Evolutionary conservation across 2,888 invertebrate genomes (phyloP).

Genomic region (Habroteleia sp.): DNA sequence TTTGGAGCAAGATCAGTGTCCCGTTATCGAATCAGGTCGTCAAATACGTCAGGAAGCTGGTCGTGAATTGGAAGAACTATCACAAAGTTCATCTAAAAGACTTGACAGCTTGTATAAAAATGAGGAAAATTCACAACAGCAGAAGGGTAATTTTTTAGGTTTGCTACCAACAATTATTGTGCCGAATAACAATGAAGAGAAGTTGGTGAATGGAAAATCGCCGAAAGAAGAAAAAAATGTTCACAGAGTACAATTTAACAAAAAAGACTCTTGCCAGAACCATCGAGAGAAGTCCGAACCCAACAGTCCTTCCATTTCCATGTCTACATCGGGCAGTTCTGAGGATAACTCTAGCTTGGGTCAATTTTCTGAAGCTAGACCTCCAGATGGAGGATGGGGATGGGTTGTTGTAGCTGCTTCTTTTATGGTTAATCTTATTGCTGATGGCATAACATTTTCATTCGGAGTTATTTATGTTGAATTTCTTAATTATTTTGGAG

Average conservation of each 20-base stretch:
- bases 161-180: constrained; percentile 65
- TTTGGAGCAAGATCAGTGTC: constrained; percentile 49
- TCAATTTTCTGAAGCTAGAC: constrained; percentile 85
- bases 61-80: constrained; percentile 67
- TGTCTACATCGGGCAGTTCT: constrained; percentile 82
- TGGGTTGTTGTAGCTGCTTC: constrained; percentile 95
- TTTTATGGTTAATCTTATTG: constrained; percentile 94
- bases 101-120: constrained; percentile 70
- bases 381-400: constrained; percentile 95
- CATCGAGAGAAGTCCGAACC: constrained; percentile 65
- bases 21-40: constrained; percentile 63
- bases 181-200: constrained; percentile 69
- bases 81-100: constrained; percentile 65
- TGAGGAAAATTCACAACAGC: constrained; percentile 64
- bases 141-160: constrained; percentile 63
- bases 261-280: constrained; percentile 62
- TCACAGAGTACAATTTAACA: constrained; percentile 78
- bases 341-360: constrained; percentile 85
- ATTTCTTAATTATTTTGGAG: constrained; percentile 91
- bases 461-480: constrained; percentile 95
- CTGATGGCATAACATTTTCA: constrained; percentile 95
- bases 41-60: constrained; percentile 71
- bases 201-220: constrained; percentile 71
- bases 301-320: constrained; percentile 76
- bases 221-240: constrained; percentile 70